These are phyloP conservation scores for Atractosteus spatula DNA, from an alignment of 2,113 vertebrate genomes.

Conservation along the genomic window DNA sequence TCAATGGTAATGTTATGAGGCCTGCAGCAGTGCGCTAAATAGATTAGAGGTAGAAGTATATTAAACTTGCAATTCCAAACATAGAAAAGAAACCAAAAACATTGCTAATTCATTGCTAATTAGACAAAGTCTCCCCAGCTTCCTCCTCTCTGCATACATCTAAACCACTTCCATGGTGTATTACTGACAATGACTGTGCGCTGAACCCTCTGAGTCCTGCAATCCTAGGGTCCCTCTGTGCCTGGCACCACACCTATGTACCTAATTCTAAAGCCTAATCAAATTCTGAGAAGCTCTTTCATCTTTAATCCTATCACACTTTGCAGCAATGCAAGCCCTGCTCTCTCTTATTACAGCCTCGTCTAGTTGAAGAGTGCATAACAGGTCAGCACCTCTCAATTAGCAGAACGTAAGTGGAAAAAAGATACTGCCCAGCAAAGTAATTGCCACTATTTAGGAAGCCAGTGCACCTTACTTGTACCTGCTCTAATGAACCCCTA, in stretches of 20 bases:
- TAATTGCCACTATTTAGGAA: background rate
- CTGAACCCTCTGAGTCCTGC: background rate
- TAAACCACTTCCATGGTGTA: background rate
- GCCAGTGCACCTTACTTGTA: background rate
- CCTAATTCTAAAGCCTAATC: background rate
- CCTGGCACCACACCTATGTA: background rate
- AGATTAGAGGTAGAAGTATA: too few relatives aligned
- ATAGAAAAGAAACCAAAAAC: too few relatives aligned
- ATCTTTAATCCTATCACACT: background rate
- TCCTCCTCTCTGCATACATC: background rate
- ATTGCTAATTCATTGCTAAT: too few relatives aligned
- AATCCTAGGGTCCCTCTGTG: background rate
- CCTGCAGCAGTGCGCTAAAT: too few relatives aligned
- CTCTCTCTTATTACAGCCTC: background rate
- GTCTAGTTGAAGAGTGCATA: background rate
- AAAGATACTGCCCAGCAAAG: background rate
- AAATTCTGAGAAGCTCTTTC: background rate
- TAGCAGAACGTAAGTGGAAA: background rate
- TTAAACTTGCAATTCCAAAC: too few relatives aligned
- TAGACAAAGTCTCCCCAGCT: background rate
- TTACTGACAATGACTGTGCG: background rate
- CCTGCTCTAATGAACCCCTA: background rate
- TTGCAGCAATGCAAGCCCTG: background rate
- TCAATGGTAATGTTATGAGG: too few relatives aligned
- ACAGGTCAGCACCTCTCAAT: background rate